These are phyloP conservation scores for Protonemura montana DNA, from an alignment of 2,888 invertebrate genomes.

Conservation along the genomic window DNA sequence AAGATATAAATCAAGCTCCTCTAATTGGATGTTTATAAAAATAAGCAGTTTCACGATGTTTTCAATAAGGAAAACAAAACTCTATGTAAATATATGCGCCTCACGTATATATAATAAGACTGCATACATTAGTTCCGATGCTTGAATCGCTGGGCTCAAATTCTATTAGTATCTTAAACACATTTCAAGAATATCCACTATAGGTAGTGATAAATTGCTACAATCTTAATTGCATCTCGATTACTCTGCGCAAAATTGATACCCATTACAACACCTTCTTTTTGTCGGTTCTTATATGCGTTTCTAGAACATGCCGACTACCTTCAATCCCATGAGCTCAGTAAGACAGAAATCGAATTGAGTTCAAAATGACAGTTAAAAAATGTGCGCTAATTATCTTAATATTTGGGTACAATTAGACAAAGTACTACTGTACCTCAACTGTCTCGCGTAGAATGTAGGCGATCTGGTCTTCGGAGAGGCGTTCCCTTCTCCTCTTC, in stretches of 20 bases:
- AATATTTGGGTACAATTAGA: not conserved
- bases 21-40: not conserved
- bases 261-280: not conserved
- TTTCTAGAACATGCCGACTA: not conserved
- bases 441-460: slow-evolving; percentile 79
- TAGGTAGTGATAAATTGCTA: not conserved
- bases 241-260: not conserved
- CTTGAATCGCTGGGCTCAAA: not conserved
- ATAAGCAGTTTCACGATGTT: not conserved
- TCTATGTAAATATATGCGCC: not conserved
- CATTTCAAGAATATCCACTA: not conserved
- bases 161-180: not conserved
- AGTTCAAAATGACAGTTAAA: not conserved
- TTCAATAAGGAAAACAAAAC: not conserved
- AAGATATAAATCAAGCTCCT: not conserved
- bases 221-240: not conserved
- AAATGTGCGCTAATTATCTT: not conserved
- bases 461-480: slow-evolving; percentile 77
- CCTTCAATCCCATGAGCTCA: not conserved
- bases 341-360: not conserved
- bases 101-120: not conserved
- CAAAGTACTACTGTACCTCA: slow-evolving; percentile 59
- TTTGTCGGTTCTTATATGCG: not conserved
- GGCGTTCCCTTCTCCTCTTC: slow-evolving; percentile 66
- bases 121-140: not conserved